Conservation (phyloP, 1,140 invertebrate genomes). For the Procambarus virginalis region DNA sequence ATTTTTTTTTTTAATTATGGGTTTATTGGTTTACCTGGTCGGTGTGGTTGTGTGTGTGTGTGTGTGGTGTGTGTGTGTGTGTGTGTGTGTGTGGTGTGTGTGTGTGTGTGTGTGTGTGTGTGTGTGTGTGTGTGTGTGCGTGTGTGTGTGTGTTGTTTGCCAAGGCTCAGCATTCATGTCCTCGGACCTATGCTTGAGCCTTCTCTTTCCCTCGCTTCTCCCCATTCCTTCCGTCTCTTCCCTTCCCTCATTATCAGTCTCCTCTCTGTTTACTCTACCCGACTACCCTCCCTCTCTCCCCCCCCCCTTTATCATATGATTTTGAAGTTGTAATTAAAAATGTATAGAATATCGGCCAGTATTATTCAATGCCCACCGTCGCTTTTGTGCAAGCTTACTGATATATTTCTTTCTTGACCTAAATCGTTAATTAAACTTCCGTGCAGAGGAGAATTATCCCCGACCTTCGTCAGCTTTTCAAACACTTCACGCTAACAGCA, state of each 20-base stretch:
- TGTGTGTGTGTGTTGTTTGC: no score
- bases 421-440: constrained; percentile 68
- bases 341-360: constrained; percentile 68
- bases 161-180: no score
- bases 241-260: not conserved
- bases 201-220: constrained; percentile 50
- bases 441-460: constrained; percentile 16
- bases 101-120: no score
- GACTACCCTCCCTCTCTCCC: not conserved
- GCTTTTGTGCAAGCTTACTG: constrained; percentile 66
- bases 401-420: constrained; percentile 68
- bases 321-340: constrained; percentile 69
- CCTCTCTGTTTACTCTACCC: not conserved
- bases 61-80: no score
- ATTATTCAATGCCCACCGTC: constrained; percentile 68
- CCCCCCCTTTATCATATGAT: constrained; percentile 59
- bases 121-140: no score
- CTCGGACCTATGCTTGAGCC: not conserved
- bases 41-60: no score
- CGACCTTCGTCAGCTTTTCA: constrained; percentile 8
- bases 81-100: no score
- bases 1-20: no score
- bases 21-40: no score
- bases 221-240: constrained; percentile 24
- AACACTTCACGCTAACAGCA: not conserved